phyloP scores from a whole-genome alignment of 2,113 vertebrate species.

The Mungos mungo region DNA sequence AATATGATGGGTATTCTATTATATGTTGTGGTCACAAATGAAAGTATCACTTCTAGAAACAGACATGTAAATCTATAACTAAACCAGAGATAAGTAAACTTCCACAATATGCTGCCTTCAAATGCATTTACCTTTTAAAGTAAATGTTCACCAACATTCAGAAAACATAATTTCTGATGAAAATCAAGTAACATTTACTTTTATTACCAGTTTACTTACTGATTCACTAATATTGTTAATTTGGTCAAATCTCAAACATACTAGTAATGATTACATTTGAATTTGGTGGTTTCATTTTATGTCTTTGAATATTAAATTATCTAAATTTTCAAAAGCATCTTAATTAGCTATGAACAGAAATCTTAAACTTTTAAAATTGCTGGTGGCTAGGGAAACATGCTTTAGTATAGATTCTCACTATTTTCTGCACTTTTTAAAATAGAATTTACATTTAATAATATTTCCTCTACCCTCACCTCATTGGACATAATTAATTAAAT shows the following conservation, averaged over 20 bases:
- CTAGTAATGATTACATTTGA: background rate
- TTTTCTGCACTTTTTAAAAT: slow-evolving; percentile 9
- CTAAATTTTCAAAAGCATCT: background rate
- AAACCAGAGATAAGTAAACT: background rate
- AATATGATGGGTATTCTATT: background rate
- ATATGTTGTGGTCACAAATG: background rate
- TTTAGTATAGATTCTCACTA: background rate
- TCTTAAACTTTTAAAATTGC: background rate
- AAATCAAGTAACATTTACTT: background rate
- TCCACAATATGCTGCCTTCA: background rate
- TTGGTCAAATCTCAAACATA: background rate
- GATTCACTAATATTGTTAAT: background rate
- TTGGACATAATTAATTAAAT: slow-evolving; percentile 58
- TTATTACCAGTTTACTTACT: background rate
- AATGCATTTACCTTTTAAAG: background rate
- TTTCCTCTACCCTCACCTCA: background rate
- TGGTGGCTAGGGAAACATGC: background rate
- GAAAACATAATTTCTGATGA: background rate
- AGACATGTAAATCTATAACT: background rate
- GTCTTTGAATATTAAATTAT: slow-evolving; percentile 23
- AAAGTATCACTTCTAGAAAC: background rate
- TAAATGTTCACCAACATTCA: background rate
- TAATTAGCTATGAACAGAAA: background rate
- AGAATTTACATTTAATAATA: slow-evolving; percentile 36
- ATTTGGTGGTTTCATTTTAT: background rate